Evolutionary conservation across 2,888 invertebrate species (phyloP).

Genomic region (Lepidocyrtoides sp.): DNA sequence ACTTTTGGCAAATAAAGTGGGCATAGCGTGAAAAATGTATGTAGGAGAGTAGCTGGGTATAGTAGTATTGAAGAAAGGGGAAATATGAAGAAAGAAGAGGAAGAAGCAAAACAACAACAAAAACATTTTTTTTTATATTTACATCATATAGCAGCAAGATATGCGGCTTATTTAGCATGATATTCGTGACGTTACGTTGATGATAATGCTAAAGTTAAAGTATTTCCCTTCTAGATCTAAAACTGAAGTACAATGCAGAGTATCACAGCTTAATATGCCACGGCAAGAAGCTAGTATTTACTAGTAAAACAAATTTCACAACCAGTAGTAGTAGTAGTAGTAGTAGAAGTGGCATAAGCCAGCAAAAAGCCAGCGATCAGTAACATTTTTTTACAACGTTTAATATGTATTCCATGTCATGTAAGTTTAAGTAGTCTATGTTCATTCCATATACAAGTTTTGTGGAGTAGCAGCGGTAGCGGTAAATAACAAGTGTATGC

Average conservation of each 20-base stretch:
- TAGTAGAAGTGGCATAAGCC: not conserved
- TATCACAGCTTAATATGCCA: slow-evolving; percentile 24
- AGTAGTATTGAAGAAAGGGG: not conserved
- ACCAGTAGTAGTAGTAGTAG: not conserved
- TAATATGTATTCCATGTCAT: not conserved
- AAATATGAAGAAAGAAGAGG: not conserved
- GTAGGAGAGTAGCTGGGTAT: not conserved
- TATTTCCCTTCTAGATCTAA: no score
- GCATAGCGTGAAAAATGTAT: slow-evolving; percentile 14
- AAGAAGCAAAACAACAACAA: slow-evolving; percentile 42
- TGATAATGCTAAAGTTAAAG: slow-evolving; percentile 19
- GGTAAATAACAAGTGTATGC: not conserved
- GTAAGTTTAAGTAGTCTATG: not conserved
- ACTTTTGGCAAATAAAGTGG: slow-evolving; percentile 62
- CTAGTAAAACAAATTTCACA: not conserved
- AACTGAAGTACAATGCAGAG: not conserved
- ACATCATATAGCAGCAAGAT: not conserved
- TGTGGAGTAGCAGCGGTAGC: not conserved
- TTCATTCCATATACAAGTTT: not conserved
- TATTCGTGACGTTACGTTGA: slow-evolving; percentile 48
- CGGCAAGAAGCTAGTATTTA: slow-evolving; percentile 45
- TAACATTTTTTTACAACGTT: not conserved
- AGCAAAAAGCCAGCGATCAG: no score
- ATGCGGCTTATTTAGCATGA: slow-evolving; percentile 17
- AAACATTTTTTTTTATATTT: not conserved